Evolutionary conservation across 2,888 invertebrate genomes (phyloP).

Genomic region (Laothoe populi): DNA sequence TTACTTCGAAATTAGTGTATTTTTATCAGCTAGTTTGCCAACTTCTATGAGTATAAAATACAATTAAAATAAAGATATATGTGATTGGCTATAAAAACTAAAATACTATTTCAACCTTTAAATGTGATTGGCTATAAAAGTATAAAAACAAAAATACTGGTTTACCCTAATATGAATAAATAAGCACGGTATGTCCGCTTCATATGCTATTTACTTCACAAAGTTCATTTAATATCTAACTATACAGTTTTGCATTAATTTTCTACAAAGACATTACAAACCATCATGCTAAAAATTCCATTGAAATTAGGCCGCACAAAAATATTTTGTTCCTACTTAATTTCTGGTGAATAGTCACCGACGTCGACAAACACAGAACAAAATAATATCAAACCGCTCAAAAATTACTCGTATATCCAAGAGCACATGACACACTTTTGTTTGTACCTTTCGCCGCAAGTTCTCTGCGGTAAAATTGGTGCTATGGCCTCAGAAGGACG

Average conservation of each 20-base stretch:
- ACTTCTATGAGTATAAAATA: not conserved
- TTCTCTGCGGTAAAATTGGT: conserved; percentile 20
- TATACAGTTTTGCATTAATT: not conserved
- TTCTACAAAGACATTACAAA: not conserved
- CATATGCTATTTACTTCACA: no score
- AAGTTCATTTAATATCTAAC: no score
- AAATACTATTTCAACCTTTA: no score
- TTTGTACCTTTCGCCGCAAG: conserved; percentile 22
- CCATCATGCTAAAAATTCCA: not conserved
- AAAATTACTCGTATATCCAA: conserved; percentile 10
- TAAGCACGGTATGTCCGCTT: no score
- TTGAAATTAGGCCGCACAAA: conserved; percentile 19
- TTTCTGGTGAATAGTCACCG: conserved; percentile 5
- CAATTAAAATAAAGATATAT: no score
- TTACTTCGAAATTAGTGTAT: not conserved
- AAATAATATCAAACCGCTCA: not conserved
- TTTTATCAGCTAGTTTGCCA: not conserved
- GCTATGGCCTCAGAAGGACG: conserved; percentile 41
- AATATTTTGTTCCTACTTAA: conserved; percentile 10
- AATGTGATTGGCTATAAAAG: no score
- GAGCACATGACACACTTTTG: conserved; percentile 24
- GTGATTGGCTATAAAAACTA: no score
- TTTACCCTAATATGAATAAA: no score
- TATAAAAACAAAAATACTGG: no score
- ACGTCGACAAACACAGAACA: conserved; percentile 15